phyloP scores from a whole-genome alignment of 2,113 vertebrate species.

The Callipepla squamata region DNA sequence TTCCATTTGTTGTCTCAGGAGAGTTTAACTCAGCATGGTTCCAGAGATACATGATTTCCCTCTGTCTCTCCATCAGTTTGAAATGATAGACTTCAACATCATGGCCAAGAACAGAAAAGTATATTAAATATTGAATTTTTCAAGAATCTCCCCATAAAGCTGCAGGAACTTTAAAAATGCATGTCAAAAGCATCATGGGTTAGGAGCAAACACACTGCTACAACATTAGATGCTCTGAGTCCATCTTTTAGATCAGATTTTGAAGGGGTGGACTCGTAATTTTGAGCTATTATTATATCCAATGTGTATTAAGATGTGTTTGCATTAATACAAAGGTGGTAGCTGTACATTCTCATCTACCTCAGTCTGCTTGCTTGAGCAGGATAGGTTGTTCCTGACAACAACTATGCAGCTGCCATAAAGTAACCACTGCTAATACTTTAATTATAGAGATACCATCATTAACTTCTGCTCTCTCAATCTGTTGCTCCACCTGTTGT shows the following conservation, averaged over 20 bases:
- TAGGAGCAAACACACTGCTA: neutral
- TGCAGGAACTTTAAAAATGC: neutral
- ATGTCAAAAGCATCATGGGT: neutral
- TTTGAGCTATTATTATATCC: neutral
- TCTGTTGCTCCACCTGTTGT: slow-evolving; percentile 53
- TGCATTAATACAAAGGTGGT: neutral
- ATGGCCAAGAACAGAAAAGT: neutral
- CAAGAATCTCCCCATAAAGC: neutral
- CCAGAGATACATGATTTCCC: fast-evolving
- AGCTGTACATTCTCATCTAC: neutral
- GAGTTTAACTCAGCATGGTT: neutral
- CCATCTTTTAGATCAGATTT: neutral
- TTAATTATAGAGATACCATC: slow-evolving; percentile 36
- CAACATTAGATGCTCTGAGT: neutral
- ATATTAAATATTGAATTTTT: too few relatives aligned
- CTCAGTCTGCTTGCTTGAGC: neutral
- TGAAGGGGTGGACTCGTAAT: neutral
- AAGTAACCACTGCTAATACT: slow-evolving; percentile 28
- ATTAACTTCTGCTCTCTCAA: slow-evolving; percentile 49
- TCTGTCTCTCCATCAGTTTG: neutral
- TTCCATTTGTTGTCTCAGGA: neutral
- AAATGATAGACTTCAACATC: neutral
- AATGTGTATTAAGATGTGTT: neutral
- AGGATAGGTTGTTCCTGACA: slow-evolving; percentile 14
- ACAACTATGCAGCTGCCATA: slow-evolving; percentile 28